Base-by-base conservation (phyloP, 2,113 vertebrate genomes). In the Cryptomyrus ogoouensis region DNA sequence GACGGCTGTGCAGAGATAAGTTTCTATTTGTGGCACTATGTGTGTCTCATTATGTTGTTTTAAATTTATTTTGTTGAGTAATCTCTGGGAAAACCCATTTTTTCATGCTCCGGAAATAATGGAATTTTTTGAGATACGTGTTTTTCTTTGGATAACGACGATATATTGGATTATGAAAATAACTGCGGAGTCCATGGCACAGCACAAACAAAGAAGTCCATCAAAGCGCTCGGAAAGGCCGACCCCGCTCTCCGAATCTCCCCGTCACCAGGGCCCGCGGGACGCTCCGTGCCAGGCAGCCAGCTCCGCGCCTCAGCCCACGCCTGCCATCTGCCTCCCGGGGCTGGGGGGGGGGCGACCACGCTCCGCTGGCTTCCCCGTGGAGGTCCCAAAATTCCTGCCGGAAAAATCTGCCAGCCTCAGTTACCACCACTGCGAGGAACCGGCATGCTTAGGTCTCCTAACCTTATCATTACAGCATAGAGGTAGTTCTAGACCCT, bases 251-350 rank as follows among this genome's bases (percentile, higher is more conserved):
- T 74, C 44, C 15, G 56, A 17, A 21, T 31, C 77, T 10, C 77
- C 39, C 39, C 13, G 7, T 83, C 49, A 42, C 47, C 87, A 9
- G 6, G 52, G 83, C 84, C 83, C 7, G 52, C 46, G 3, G 83
- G 42, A 85, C 2, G 9, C 83, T 47, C 39, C 3, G 21, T 47
- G 83, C 44, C 24, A 58, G 77, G 10, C 80, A 27, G 35, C 83
- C 80, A 47, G 80, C 49, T 49, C 84, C 53, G 21, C 2, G 53
- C 66, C 39, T 46, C 53, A 15, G 89, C 89, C 89, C 80, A 86
- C 89, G 83, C 83, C 9, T 42, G 44, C 89, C 89, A 90, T 90
- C 89, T 90, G 89, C 56, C 35, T 46, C n/a, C 62, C 27, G n/a
- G 62, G 62, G 62, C n/a, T 17, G 24, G 24, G 44, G 83, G 83